These are phyloP conservation scores for Athripsodes cinereus DNA, from an alignment of 2,888 invertebrate genomes.

Conservation along the genomic window DNA sequence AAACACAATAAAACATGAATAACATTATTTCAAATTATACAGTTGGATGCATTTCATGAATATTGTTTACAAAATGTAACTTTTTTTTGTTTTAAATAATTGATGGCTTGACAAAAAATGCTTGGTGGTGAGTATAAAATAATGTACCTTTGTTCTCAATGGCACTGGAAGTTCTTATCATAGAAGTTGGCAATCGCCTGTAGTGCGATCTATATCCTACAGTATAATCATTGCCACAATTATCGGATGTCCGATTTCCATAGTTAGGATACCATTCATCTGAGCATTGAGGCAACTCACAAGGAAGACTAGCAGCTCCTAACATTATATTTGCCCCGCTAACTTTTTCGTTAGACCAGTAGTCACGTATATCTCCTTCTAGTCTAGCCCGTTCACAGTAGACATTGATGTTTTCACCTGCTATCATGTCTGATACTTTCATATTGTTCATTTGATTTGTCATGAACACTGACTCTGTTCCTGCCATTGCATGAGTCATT, in stretches of 20 bases:
- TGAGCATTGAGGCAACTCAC: background rate
- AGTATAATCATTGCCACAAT: too few relatives aligned
- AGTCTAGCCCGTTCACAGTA: background rate
- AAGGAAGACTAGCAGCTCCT: background rate
- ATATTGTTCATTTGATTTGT: too few relatives aligned
- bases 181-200: constrained; percentile 98
- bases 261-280: background rate
- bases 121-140: too few relatives aligned
- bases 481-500: background rate
- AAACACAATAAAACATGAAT: too few relatives aligned
- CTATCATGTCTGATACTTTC: too few relatives aligned
- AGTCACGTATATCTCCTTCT: background rate
- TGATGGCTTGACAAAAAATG: too few relatives aligned
- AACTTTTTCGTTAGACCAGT: background rate
- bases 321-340: background rate
- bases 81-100: too few relatives aligned
- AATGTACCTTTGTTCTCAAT: constrained; percentile 88
- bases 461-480: background rate
- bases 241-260: background rate
- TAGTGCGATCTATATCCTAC: too few relatives aligned
- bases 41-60: too few relatives aligned
- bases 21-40: too few relatives aligned
- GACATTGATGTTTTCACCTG: background rate
- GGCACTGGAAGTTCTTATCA: constrained; percentile 96
- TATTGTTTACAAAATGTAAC: too few relatives aligned